Percentiles rank a stretch among this genome's conserved stretches.
phyloP scores from a whole-genome alignment of 2,113 vertebrate genomes.

The Actenoides lindsayi region DNA sequence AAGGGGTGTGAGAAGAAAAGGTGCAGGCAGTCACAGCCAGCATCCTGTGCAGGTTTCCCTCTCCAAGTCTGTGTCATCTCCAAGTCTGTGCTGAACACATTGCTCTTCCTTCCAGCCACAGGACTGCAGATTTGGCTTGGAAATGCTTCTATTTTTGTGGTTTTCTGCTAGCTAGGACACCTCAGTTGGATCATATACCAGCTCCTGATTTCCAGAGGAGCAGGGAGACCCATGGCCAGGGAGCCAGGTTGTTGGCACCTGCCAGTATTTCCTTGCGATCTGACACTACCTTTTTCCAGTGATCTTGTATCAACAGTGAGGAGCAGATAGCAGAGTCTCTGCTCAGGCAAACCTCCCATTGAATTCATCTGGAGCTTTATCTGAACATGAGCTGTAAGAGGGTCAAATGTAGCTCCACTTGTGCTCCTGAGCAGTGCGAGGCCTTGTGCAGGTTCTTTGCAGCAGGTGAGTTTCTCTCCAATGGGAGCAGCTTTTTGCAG shows the following conservation, averaged over 20 bases:
- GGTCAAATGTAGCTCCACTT: not conserved
- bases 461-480: not conserved
- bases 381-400: not conserved
- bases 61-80: not conserved
- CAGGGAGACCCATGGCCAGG: accelerated
- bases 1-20: not conserved
- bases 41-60: accelerated
- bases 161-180: not conserved
- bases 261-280: not conserved
- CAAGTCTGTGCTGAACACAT: not conserved
- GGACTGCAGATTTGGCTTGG: not conserved
- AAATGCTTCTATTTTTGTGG: not conserved
- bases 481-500: not conserved
- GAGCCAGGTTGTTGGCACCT: not conserved
- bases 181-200: not conserved
- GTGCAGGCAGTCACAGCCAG: not conserved
- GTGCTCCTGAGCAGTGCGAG: not conserved
- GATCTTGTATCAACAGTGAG: not conserved
- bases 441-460: not conserved
- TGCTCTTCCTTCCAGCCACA: not conserved
- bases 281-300: not conserved
- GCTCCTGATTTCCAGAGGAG: not conserved
- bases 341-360: not conserved
- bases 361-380: not conserved
- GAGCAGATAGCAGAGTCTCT: not conserved